Evolutionary conservation across 2,113 vertebrate species (phyloP).

Genomic region (Mungos mungo): DNA sequence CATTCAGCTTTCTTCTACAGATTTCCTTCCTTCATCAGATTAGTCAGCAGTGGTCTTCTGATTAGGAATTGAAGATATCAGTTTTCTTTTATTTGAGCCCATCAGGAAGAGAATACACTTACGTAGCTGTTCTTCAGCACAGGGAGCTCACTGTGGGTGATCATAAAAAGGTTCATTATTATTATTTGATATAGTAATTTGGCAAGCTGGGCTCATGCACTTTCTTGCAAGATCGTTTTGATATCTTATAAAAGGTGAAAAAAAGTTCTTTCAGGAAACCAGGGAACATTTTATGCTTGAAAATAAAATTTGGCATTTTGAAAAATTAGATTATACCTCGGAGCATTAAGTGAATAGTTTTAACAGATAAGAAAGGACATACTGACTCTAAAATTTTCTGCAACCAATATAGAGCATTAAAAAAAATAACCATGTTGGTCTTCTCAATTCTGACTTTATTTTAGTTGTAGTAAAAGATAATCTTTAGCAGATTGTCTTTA

Average conservation of each 20-base stretch:
- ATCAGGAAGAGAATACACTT: neutral
- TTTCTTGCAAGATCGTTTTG: neutral
- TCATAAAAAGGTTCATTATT: slow-evolving; percentile 11
- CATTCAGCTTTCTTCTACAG: neutral
- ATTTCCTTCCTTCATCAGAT: neutral
- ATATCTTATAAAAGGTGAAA: neutral
- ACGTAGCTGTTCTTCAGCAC: neutral
- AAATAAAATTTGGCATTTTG: slow-evolving; percentile 19
- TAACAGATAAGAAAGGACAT: neutral
- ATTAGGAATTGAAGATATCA: neutral
- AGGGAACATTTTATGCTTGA: neutral
- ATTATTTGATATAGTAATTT: slow-evolving; percentile 47
- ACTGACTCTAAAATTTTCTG: neutral
- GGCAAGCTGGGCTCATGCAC: neutral
- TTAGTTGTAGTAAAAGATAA: neutral
- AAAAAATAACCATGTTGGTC: neutral
- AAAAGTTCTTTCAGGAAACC: neutral
- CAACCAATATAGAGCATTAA: neutral
- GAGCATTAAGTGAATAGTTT: neutral
- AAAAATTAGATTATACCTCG: neutral
- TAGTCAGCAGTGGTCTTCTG: slow-evolving; percentile 15
- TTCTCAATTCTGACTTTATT: neutral
- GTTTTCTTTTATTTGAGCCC: slow-evolving; percentile 39
- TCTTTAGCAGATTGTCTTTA: slow-evolving; percentile 11
- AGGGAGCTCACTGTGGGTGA: neutral